Conservation (phyloP, 2,113 vertebrate genomes). For the Oryctolagus cuniculus region mOryCun1.1 NC_091438.1:12848001-12848500, state of each 20-base stretch:
- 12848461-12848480: too few species aligned
- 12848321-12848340: neutral
- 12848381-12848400: neutral
- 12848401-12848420: neutral
- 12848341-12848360: fast-evolving
- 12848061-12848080: neutral
- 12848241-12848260: neutral
- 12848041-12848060: neutral
- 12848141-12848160: neutral
- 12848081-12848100: neutral
- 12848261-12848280: neutral
- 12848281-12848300: neutral
- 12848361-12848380: neutral
- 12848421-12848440: too few species aligned
- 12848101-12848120: neutral
- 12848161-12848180: neutral
- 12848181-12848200: too few species aligned
- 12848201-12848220: neutral
- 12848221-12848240: neutral
- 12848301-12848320: neutral
- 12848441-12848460: too few species aligned
- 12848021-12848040: neutral
- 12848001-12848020: neutral
- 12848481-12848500: too few species aligned
- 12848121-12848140: neutral